Evolutionary conservation across 2,888 invertebrate species (phyloP), one percentile per base, ranked within the genome.

Genomic region (Eupelmus urozonus): DNA sequence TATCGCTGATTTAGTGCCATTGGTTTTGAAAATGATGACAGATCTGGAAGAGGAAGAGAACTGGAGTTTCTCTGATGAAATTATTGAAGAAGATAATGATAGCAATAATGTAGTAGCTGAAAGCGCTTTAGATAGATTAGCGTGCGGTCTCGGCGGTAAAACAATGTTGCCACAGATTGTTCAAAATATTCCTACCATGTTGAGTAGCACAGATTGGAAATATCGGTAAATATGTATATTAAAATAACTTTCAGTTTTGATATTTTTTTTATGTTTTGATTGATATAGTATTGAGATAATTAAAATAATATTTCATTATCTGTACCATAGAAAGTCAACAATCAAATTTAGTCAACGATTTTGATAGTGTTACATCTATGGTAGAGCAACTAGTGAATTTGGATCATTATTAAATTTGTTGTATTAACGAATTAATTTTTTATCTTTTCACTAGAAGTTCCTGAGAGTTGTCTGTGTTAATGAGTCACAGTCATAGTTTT

Each of bases 41-140:
- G 97, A 98, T 85, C 90, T 98, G 75, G 97, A 98, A 53, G 98
- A 98, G 71, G 97, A 97, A 83, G 94, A 94, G 16, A 95, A 96
- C 76, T 98, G 98, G 97, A 93, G 96, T 29, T 92, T 94, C 71
- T 94, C 95, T 53, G 97, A 98, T 88, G 96, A 97, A 87, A 93
- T 96, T 23, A 93, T 95, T 20, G 98, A 98, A 81, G 98, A 98
- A 80, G 98, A 98, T 87, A 96, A 95, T 86, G 98, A 98, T 89
- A 96, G 97, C 85, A 98, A 98, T 89, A 95, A 96, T 84, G 96
- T 98, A 5, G 96, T 97, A 62, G 99, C 98, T 0, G 99, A 99
- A 90, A 97, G 98, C 25, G 97, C 98, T 7, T 91, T 99, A 75
- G 99, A 99, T 91, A 94, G 99, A 81, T 92, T 99, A 87, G 97